Conservation (phyloP, 2,113 vertebrate genomes). For the Paradoxurus hermaphroditus region DNA sequence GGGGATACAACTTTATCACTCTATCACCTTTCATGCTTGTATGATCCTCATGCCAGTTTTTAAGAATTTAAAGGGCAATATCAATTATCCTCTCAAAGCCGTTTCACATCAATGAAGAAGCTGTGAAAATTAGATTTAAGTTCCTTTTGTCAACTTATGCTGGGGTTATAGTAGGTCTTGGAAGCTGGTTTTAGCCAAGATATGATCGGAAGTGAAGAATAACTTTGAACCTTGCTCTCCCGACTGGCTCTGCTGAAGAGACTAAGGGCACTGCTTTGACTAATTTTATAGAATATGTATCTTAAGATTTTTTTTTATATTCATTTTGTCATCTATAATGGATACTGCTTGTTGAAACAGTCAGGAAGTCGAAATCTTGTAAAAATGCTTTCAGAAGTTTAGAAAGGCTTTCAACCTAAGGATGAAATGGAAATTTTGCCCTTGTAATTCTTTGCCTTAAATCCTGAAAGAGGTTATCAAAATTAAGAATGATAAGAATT, state of each 20-base stretch:
- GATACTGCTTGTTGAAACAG: background rate
- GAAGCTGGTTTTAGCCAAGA: conserved; percentile 22
- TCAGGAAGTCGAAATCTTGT: background rate
- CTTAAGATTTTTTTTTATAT: conserved; percentile 4
- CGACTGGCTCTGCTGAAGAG: background rate
- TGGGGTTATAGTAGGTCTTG: background rate
- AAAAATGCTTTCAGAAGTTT: background rate
- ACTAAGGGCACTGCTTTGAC: background rate
- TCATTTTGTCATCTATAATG: background rate
- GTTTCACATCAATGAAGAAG: conserved; percentile 57
- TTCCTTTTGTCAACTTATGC: conserved; percentile 39
- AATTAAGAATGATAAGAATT: conserved; percentile 18
- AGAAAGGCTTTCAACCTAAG: background rate
- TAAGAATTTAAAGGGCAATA: conserved; percentile 59
- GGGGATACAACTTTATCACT: background rate
- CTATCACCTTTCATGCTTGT: conserved; percentile 8
- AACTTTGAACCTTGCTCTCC: conserved; percentile 25
- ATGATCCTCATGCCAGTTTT: conserved; percentile 22
- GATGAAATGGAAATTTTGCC: background rate
- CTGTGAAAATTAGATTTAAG: conserved; percentile 57
- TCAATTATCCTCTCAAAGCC: conserved; percentile 63
- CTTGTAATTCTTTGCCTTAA: background rate
- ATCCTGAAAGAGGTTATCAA: conserved; percentile 1
- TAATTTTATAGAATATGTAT: background rate
- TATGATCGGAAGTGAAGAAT: conserved; percentile 10